A percentile compares a stretch with the other conserved stretches of the same genome.
These are phyloP conservation scores for Balaeniceps rex DNA, from an alignment of 2,113 vertebrate species.

Conservation along the genomic window DNA sequence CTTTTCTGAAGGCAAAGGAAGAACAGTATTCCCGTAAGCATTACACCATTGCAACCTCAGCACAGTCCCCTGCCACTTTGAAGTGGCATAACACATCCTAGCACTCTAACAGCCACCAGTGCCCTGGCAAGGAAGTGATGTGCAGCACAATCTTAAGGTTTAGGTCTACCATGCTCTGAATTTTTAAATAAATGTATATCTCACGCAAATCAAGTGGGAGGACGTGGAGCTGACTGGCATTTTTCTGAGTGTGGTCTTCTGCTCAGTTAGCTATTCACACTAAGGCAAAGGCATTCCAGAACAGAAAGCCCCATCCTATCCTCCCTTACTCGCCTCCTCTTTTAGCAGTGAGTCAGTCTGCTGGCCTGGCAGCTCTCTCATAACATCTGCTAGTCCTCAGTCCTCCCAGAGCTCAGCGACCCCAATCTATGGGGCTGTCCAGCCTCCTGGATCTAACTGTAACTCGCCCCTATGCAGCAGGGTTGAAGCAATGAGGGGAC, in stretches of 20 bases:
- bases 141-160: not conserved
- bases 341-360: not conserved
- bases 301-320: not conserved
- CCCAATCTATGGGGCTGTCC: not conserved
- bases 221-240: not conserved
- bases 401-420: not conserved
- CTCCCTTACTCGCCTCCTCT: not conserved
- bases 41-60: not conserved
- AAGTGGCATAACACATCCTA: not conserved
- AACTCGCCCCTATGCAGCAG: not conserved
- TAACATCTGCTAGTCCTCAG: not conserved
- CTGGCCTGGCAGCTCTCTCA: not conserved
- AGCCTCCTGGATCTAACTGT: not conserved
- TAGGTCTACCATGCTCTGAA: not conserved
- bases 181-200: not conserved
- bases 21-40: not conserved
- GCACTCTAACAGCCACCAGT: not conserved
- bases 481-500: not conserved
- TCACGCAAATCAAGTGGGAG: not conserved
- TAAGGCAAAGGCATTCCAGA: not conserved
- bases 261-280: not conserved
- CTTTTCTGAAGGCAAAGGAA: constrained; percentile 30
- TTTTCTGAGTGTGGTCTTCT: not conserved
- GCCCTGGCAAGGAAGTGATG: not conserved
- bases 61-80: no score